Percentiles rank a stretch among this genome's conserved stretches.
Conservation (phyloP, 1,140 invertebrate genomes). For the Lucilia sericata region DNA sequence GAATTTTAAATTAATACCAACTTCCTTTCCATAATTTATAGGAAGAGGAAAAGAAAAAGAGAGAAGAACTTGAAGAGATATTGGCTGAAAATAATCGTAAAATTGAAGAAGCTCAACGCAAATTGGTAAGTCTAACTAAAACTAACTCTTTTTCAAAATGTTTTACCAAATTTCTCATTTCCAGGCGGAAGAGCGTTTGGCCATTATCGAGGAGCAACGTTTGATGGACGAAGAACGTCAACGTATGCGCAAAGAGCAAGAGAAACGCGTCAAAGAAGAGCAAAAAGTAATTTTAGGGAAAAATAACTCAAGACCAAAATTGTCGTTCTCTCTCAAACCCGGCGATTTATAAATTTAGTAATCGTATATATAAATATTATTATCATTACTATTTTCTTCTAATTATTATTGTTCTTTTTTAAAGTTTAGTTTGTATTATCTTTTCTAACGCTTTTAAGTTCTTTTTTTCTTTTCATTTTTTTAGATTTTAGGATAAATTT, state of each 20-base stretch:
- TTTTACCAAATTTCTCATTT: slow-evolving; percentile 41
- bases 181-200: slow-evolving; percentile 94
- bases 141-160: no score
- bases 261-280: slow-evolving; percentile 91
- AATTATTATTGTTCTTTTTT: background rate
- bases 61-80: slow-evolving; percentile 94
- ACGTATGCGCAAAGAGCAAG: slow-evolving; percentile 91
- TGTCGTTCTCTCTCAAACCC: slow-evolving; percentile 91
- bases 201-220: slow-evolving; percentile 96
- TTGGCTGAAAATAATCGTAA: slow-evolving; percentile 98
- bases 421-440: background rate
- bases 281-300: slow-evolving; percentile 97
- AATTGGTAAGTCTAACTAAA: slow-evolving; percentile 80
- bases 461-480: background rate
- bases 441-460: background rate
- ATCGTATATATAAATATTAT: background rate
- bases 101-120: slow-evolving; percentile 95
- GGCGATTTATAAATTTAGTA: slow-evolving; percentile 72
- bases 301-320: slow-evolving; percentile 95
- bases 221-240: slow-evolving; percentile 96
- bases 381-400: background rate
- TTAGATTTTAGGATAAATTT: background rate
- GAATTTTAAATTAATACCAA: slow-evolving; percentile 14
- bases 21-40: slow-evolving; percentile 71
- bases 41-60: slow-evolving; percentile 96